Base-by-base conservation (phyloP, 2,888 invertebrate genomes). In the Leucozona laternaria region DNA sequence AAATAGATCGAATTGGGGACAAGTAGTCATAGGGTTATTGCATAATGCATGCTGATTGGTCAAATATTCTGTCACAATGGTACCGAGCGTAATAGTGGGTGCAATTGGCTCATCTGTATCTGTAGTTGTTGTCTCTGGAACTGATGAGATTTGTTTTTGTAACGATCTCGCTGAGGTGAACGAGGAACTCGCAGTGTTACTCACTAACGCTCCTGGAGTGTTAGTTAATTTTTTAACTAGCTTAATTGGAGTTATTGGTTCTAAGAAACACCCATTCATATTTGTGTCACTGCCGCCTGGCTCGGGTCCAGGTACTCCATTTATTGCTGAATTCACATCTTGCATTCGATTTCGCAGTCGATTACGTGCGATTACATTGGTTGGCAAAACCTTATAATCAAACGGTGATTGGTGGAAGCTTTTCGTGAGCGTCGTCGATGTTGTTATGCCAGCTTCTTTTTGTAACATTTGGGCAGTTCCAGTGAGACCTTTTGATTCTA, bases 31-130 rank as follows among this genome's bases (percentile, higher is more conserved):
- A 0, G 99, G 99, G 93, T 99, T 98, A 93, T 97, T 97, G 93
- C 99, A 99, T 8, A 98, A 93, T n/a, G 98, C 96, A 93, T 99
- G 99, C 92, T 99, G 99, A 93, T 98, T 98, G 89, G 98, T 96
- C 71, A 99, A 94, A 93, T 99, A 99, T 92, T 99, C 98, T 0
- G 97, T 98, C 88, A 99, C 97, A 90, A 99, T 98, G 55, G 97
- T 96, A 92, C 98, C 97, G 28, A 99, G 93, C 0, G 97, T 96
- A 75, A 96, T 95, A 8, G 91, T 91, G 15, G 77, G 78, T 25
- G 77, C 53, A 6, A 85, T 68, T 17, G 89, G 88, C 7, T 88
- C 82, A 94, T 95, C 90, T 94, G 94, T 2, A 94, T 95, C 90
- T 94, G 94, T 2, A 94, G 92, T 2, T 94, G 94, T 53, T 94